Conservation (phyloP, 2,113 vertebrate genomes). For the Pipra filicauda region DNA sequence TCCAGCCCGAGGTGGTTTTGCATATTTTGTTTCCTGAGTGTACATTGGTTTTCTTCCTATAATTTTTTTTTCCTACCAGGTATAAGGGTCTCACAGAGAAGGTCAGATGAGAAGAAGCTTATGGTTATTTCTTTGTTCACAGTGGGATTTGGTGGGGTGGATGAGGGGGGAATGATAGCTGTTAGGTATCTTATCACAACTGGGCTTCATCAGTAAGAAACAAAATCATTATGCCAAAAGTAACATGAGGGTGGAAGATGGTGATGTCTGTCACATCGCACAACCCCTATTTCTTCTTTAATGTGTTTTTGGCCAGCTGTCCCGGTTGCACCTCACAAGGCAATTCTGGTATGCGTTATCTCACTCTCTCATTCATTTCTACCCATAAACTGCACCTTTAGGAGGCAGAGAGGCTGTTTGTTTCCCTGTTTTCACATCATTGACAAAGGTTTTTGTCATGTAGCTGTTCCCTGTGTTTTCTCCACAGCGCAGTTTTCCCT, state of each 20-base stretch:
- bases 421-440: background rate
- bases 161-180: fast-evolving
- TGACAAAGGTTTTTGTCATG: background rate
- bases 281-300: background rate
- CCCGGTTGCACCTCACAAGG: background rate
- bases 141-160: background rate
- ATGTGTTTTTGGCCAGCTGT: background rate
- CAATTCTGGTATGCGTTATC: background rate
- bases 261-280: background rate
- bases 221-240: background rate
- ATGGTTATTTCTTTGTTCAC: background rate
- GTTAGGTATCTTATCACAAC: background rate
- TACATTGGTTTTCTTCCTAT: background rate
- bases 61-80: background rate
- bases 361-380: background rate
- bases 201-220: background rate
- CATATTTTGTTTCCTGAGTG: background rate
- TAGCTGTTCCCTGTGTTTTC: background rate
- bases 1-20: background rate
- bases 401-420: background rate
- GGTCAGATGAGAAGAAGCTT: background rate
- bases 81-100: background rate
- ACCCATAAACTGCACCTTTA: background rate
- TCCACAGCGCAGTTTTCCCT: background rate
- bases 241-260: background rate